Base-by-base conservation (phyloP, 2,888 invertebrate genomes). In the Saturnia japonica region DNA sequence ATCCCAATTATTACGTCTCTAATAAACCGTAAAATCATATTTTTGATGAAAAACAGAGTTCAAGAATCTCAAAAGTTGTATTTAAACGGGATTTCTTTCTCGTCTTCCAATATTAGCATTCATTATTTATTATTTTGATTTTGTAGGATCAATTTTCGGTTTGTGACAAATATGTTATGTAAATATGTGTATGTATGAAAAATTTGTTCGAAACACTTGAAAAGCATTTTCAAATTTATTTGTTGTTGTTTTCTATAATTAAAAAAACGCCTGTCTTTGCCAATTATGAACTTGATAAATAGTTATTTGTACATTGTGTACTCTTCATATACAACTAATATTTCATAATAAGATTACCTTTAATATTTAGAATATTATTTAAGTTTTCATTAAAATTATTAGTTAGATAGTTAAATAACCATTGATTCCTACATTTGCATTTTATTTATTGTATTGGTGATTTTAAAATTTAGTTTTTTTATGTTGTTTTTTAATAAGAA, bases 381-480 rank as follows among this genome's bases (percentile, higher is more conserved):
- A 60, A 60, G 14, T 16, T 62, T 57, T 54, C 45, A 45, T 54
- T 47, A 62, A 25, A 2, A 22, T 60, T 57, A 42, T 60, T 57
- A 42, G 51, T 42, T 70, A 69, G 34, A 34, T 74, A 19, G 68
- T 70, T 74, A 69, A 75, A 75, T 71, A 57, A 76, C 76, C 78
- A 75, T 80, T 77, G 82, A 84, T 87, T 88, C 82, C 82, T 85
- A 73, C 80, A 76, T 75, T 73, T 81, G 86, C 84, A 86, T 87
- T 86, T 86, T 85, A 85, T 86, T 88, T 86, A 85, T 86, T 83
- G 0, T 73, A 77, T 75, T 76, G 71, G 68, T 76, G 75, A 79
- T 78, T 77, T 82, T n/a, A 81, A 64, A 40, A 2, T 40, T 11
- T 40, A 40, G 19, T 54, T 77, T 82, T 77, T 82, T 76, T 76